Percentiles rank a stretch among this genome's conserved stretches.
phyloP scores from a whole-genome alignment of 2,113 vertebrate species.

The Alligator sinensis region DNA sequence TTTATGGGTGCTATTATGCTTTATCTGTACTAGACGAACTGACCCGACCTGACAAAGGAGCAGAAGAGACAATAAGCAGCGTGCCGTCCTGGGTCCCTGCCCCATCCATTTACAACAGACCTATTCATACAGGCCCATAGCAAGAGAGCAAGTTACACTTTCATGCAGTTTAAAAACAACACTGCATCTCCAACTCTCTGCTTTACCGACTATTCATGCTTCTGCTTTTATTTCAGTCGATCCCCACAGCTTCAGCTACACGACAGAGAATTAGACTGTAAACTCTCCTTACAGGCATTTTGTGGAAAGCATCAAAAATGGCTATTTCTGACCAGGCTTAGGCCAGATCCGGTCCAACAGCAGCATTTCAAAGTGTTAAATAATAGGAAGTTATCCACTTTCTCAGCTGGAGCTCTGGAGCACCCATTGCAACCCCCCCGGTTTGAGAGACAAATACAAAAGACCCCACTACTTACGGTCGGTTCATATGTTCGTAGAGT shows the following conservation, averaged over 20 bases:
- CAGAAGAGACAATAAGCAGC: background rate
- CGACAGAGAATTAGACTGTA: background rate
- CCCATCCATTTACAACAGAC: background rate
- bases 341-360: background rate
- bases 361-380: background rate
- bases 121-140: background rate
- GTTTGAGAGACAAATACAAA: background rate
- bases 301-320: background rate
- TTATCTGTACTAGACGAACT: background rate
- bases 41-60: background rate
- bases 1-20: background rate
- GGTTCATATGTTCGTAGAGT: conserved; percentile 9
- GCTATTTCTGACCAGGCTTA: background rate
- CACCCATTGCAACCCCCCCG: background rate
- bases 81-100: background rate
- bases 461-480: conserved; percentile 49
- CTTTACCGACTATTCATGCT: background rate
- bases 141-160: background rate
- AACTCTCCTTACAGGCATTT: background rate
- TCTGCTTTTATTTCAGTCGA: background rate
- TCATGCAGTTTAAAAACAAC: background rate
- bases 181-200: background rate
- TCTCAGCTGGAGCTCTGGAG: background rate
- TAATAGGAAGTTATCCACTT: fast-evolving
- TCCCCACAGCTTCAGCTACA: background rate